These are phyloP conservation scores for Lochmaea capreae DNA, from an alignment of 2,888 invertebrate species.

Conservation along the genomic window DNA sequence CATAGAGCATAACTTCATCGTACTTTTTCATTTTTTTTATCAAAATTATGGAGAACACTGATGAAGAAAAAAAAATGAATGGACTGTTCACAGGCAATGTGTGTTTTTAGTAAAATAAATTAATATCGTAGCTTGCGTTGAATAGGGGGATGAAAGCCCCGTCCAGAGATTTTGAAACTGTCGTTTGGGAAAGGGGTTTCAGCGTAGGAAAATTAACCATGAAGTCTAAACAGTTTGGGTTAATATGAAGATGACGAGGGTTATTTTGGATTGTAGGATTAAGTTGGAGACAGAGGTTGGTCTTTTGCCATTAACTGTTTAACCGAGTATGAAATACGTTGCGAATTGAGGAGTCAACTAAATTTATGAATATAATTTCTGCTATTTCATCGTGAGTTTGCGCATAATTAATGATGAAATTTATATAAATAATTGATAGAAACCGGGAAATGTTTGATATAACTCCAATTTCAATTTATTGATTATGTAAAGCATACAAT, in stretches of 20 bases:
- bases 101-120: too few relatives aligned
- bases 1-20: too few relatives aligned
- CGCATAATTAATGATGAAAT: not conserved
- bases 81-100: too few relatives aligned
- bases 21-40: too few relatives aligned
- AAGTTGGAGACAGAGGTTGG: not conserved
- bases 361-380: not conserved
- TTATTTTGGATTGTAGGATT: not conserved
- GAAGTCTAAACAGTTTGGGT: not conserved
- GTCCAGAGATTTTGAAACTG: not conserved
- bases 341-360: not conserved
- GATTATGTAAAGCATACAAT: too few relatives aligned
- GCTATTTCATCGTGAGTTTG: not conserved
- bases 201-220: not conserved
- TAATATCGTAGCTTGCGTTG: not conserved
- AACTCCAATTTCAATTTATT: too few relatives aligned
- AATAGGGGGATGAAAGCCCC: not conserved
- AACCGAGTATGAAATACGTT: not conserved
- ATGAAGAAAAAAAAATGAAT: too few relatives aligned
- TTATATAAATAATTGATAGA: too few relatives aligned
- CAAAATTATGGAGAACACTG: too few relatives aligned
- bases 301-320: not conserved
- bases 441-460: too few relatives aligned
- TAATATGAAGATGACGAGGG: constrained; percentile 7
- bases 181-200: not conserved